Conservation (phyloP, 2,113 vertebrate genomes). For the Ammospiza nelsoni region DNA sequence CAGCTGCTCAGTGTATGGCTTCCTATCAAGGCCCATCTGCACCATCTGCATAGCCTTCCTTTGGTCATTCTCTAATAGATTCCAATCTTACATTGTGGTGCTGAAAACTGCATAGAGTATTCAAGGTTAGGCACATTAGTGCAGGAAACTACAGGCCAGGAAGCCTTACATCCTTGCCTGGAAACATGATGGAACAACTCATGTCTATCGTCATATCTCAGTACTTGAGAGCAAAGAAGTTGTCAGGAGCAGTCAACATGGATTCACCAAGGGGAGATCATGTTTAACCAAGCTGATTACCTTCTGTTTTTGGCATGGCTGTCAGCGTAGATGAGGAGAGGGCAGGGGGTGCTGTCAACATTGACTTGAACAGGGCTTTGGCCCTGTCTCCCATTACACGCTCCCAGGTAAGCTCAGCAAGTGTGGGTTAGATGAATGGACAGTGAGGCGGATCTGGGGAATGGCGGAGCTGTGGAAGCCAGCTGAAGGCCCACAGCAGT, state of each 20-base stretch:
- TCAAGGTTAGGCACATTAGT: background rate
- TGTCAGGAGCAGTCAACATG: background rate
- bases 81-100: accelerated
- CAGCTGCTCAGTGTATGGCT: too few species aligned
- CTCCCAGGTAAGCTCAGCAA: background rate
- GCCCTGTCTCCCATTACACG: background rate
- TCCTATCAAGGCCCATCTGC: too few species aligned
- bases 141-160: background rate
- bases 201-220: background rate
- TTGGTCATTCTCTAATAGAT: background rate
- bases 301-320: background rate
- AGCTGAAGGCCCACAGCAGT: background rate
- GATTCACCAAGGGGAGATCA: background rate
- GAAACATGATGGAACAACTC: background rate
- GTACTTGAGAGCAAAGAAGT: background rate
- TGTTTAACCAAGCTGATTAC: background rate
- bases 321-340: background rate
- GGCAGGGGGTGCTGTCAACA: too few species aligned
- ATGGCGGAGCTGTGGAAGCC: background rate
- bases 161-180: background rate
- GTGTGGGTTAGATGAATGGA: too few species aligned
- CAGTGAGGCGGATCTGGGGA: too few species aligned
- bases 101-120: too few species aligned
- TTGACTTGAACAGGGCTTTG: background rate
- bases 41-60: background rate